phyloP scores from a whole-genome alignment of 2,113 vertebrate species.

The Oreotrochilus melanogaster region DNA sequence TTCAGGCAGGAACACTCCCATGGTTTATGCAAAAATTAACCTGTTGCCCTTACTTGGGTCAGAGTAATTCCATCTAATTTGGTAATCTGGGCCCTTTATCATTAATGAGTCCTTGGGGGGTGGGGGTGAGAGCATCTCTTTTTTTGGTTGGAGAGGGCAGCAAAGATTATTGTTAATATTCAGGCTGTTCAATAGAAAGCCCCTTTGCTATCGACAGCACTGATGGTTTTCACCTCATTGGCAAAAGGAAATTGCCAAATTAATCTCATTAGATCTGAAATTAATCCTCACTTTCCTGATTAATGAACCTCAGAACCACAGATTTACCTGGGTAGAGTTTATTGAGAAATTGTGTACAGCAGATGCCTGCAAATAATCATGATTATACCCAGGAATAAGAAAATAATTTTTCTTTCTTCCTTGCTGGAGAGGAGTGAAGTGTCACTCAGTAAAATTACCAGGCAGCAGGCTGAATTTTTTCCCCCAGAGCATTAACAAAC shows the following conservation, averaged over 20 bases:
- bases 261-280: constrained; percentile 45
- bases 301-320: constrained; percentile 29
- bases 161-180: constrained; percentile 36
- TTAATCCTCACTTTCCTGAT: constrained; percentile 18
- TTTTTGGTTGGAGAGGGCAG: constrained; percentile 33
- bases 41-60: constrained; percentile 35
- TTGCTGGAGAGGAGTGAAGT: neutral
- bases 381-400: neutral
- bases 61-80: constrained; percentile 38
- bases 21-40: constrained; percentile 51
- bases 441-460: neutral
- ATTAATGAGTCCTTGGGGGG: constrained; percentile 37
- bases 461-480: neutral
- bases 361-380: neutral
- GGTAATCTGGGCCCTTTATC: constrained; percentile 39
- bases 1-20: neutral
- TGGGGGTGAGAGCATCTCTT: neutral
- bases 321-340: neutral
- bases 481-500: neutral
- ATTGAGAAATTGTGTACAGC: neutral
- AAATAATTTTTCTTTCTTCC: neutral
- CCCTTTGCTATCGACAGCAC: neutral
- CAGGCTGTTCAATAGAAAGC: constrained; percentile 15
- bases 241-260: constrained; percentile 41
- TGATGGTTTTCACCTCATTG: constrained; percentile 5